Percentiles rank a stretch among this genome's conserved stretches.
Conservation (phyloP, 2,797 vertebrate species). For the Sciurus carolinensis region DNA sequence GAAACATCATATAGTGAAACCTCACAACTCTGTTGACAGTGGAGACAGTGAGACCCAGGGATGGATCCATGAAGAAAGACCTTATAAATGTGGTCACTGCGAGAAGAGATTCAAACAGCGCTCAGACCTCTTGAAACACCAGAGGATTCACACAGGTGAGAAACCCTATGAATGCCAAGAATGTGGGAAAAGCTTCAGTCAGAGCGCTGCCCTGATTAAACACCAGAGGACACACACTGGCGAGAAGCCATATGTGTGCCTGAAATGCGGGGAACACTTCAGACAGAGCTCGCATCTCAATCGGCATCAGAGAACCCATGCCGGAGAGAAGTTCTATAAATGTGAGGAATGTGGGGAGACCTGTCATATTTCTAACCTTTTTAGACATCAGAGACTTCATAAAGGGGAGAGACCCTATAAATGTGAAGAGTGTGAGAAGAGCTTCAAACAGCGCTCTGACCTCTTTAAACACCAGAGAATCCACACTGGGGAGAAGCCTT, state of each 20-base stretch:
- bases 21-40: not conserved
- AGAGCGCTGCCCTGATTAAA: slow-evolving; percentile 78
- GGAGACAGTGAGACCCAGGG: not conserved
- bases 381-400: slow-evolving; percentile 76
- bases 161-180: slow-evolving; percentile 79
- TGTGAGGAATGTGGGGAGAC: slow-evolving; percentile 72
- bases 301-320: slow-evolving; percentile 79
- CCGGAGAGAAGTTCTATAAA: slow-evolving; percentile 58
- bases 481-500: slow-evolving; percentile 78
- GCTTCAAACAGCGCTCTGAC: slow-evolving; percentile 79
- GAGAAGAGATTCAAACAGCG: slow-evolving; percentile 79
- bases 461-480: slow-evolving; percentile 80
- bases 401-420: slow-evolving; percentile 75
- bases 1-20: not conserved
- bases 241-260: slow-evolving; percentile 67
- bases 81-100: slow-evolving; percentile 72
- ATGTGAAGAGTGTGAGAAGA: slow-evolving; percentile 76
- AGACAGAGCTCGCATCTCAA: slow-evolving; percentile 78
- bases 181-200: slow-evolving; percentile 80
- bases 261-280: slow-evolving; percentile 74
- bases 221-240: slow-evolving; percentile 79
- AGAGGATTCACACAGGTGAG: slow-evolving; percentile 80
- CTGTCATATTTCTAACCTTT: slow-evolving; percentile 54
- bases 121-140: slow-evolving; percentile 81
- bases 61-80: slow-evolving; percentile 59